Evolutionary conservation across 2,797 vertebrate species (phyloP).

Genomic region (Cossypha niveicapilla): DNA sequence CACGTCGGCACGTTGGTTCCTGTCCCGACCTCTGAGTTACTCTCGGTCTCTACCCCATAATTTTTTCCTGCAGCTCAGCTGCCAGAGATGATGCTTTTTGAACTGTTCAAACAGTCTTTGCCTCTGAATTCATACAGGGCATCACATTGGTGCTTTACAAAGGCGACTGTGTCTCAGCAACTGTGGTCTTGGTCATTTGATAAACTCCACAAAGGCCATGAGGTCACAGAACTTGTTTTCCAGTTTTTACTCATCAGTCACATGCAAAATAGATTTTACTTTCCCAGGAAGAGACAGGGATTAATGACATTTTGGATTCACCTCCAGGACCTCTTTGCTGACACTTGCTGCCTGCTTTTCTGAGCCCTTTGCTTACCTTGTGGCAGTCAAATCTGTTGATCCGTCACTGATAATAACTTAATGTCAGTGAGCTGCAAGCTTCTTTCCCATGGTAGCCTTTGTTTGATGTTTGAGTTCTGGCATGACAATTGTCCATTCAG

Average conservation of each 20-base stretch:
- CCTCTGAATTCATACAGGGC: neutral
- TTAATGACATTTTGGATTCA: neutral
- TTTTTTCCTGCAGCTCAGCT: neutral
- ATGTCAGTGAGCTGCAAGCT: neutral
- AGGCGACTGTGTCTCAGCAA: fast-evolving
- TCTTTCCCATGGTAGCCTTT: neutral
- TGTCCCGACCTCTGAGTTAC: neutral
- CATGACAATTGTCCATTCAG: neutral
- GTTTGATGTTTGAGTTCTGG: neutral
- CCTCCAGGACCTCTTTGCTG: neutral
- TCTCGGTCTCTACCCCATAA: neutral
- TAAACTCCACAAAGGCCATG: neutral
- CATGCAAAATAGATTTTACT: neutral
- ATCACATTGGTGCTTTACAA: neutral
- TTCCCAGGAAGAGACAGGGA: neutral
- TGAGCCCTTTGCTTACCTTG: neutral
- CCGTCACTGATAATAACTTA: neutral
- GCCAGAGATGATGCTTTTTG: neutral
- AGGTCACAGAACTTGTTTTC: neutral
- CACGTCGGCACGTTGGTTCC: fast-evolving
- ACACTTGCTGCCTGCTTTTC: neutral
- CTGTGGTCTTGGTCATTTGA: neutral
- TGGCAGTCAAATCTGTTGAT: neutral
- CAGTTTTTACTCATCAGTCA: neutral
- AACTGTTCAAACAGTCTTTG: neutral